phyloP scores from a whole-genome alignment of 2,797 vertebrate species.

The Thamnophis elegans region DNA sequence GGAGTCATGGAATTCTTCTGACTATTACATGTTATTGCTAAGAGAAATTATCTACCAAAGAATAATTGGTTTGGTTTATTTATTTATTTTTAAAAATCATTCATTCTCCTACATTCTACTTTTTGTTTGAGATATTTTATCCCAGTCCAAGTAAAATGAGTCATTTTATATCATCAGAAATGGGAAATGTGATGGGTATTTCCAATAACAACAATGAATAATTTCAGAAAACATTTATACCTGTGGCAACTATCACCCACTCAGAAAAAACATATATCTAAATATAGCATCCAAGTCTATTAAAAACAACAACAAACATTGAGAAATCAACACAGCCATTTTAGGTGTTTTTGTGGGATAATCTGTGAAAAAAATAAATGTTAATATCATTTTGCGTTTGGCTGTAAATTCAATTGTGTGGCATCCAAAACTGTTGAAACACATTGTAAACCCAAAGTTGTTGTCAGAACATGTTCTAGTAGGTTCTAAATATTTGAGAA shows the following conservation, averaged over 20 bases:
- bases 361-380: background rate
- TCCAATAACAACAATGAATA: background rate
- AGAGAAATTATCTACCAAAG: background rate
- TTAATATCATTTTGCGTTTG: background rate
- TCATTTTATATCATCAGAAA: background rate
- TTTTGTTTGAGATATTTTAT: background rate
- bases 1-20: background rate
- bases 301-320: background rate
- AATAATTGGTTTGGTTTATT: background rate
- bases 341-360: background rate
- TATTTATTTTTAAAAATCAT: background rate
- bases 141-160: background rate
- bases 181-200: background rate
- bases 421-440: background rate
- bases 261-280: background rate
- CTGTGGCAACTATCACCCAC: background rate
- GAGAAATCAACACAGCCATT: background rate
- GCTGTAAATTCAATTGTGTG: background rate
- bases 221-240: background rate
- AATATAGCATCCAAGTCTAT: background rate
- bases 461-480: background rate
- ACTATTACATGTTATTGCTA: background rate
- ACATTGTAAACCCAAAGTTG: background rate
- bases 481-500: background rate
- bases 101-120: background rate